Evolutionary conservation across 2,113 vertebrate species (phyloP).

Genomic region (Neogobius melanostomus): DNA sequence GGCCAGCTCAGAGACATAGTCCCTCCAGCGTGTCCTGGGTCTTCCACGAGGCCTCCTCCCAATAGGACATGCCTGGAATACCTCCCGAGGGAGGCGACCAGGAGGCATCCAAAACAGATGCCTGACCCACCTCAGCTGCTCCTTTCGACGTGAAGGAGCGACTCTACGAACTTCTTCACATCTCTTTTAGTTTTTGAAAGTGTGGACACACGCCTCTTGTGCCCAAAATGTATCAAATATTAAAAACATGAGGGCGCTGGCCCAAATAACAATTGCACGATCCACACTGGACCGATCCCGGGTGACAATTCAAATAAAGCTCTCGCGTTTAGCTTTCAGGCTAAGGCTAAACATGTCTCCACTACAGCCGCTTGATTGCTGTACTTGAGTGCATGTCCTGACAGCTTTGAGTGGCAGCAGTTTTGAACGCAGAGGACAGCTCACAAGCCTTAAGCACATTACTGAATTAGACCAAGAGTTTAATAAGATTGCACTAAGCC

Average conservation of each 20-base stretch:
- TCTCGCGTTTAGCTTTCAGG: not conserved
- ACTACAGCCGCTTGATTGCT: not conserved
- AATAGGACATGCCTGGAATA: too few species aligned
- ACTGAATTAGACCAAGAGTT: constrained; percentile 39
- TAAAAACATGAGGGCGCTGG: not conserved
- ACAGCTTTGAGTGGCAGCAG: constrained; percentile 39
- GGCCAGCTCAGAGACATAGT: too few species aligned
- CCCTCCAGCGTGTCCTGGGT: too few species aligned
- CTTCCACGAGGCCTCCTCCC: too few species aligned
- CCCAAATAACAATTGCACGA: not conserved
- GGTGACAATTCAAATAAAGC: not conserved
- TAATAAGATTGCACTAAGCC: constrained; percentile 43
- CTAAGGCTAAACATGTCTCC: not conserved
- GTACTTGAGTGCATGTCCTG: constrained; percentile 3
- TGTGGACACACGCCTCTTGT: not conserved
- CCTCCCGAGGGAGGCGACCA: too few species aligned
- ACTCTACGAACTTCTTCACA: too few species aligned
- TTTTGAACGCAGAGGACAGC: constrained; percentile 29
- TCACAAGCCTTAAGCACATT: constrained; percentile 53
- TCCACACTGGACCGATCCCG: not conserved
- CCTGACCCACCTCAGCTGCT: too few species aligned
- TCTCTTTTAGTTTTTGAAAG: too few species aligned
- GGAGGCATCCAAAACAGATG: too few species aligned
- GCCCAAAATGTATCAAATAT: not conserved
- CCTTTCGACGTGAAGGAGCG: too few species aligned